Conservation (phyloP, 2,113 vertebrate genomes). For the Pollachius pollachius region DNA sequence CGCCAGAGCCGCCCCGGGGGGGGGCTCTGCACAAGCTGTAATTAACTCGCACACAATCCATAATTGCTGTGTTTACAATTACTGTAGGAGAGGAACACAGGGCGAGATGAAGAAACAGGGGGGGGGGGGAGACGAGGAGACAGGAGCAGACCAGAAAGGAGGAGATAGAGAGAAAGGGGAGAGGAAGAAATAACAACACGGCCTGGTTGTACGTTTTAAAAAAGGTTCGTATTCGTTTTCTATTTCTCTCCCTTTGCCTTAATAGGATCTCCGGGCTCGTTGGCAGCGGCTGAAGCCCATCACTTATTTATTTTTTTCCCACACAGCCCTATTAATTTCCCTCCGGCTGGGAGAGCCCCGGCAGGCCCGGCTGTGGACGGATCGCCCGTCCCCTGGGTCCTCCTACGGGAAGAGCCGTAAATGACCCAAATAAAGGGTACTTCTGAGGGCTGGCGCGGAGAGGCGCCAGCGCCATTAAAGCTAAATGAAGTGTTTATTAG, state of each 20-base stretch:
- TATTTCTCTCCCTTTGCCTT: constrained; percentile 58
- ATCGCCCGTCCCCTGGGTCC: constrained; percentile 73
- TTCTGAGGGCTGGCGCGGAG: constrained; percentile 74
- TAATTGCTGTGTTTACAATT: constrained; percentile 84
- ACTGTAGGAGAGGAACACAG: constrained; percentile 63
- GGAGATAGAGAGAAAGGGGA: constrained; percentile 37
- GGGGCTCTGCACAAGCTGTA: constrained; percentile 72
- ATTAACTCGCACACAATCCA: constrained; percentile 82
- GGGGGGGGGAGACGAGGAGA: constrained; percentile 22
- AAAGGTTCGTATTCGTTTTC: constrained; percentile 65
- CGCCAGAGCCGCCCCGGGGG: constrained; percentile 66
- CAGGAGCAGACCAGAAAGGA: constrained; percentile 44
- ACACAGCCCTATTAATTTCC: constrained; percentile 83
- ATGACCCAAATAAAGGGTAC: constrained; percentile 84
- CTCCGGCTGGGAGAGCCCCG: constrained; percentile 66
- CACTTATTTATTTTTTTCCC: constrained; percentile 80
- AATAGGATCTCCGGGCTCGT: constrained; percentile 78
- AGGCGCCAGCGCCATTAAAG: constrained; percentile 79
- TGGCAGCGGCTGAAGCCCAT: constrained; percentile 75
- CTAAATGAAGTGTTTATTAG: constrained; percentile 85
- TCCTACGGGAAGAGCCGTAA: constrained; percentile 78
- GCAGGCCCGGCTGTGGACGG: constrained; percentile 71
- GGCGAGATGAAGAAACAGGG: constrained; percentile 38
- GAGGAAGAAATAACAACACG: constrained; percentile 28
- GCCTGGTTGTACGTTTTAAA: constrained; percentile 62